Evolutionary conservation across 2,888 invertebrate species (phyloP).

Genomic region (Cephus spinipes): DNA sequence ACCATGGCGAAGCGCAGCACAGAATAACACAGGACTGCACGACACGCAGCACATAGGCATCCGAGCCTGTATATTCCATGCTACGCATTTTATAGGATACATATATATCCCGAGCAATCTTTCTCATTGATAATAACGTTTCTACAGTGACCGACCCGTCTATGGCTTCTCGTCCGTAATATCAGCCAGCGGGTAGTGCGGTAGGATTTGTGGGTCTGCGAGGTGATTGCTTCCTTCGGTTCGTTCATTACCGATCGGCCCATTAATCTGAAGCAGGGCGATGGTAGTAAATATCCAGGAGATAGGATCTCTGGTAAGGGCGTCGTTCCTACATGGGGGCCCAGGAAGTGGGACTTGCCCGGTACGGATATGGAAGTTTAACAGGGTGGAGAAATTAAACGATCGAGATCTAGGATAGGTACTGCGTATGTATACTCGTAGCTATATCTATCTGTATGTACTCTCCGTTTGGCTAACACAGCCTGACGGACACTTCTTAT

Average conservation of each 20-base stretch:
- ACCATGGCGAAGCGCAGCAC: not conserved
- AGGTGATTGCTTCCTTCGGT: conserved; percentile 45
- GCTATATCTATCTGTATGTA: not conserved
- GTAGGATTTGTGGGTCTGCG: conserved; percentile 48
- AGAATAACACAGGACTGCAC: not conserved
- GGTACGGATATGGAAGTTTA: not conserved
- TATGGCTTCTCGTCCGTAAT: not conserved
- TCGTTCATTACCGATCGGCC: conserved; percentile 61
- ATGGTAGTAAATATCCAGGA: conserved; percentile 10
- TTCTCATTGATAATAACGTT: conserved; percentile 45
- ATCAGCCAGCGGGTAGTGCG: conserved; percentile 7
- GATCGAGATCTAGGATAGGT: not conserved
- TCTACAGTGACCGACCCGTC: not conserved
- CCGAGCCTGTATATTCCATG: not conserved
- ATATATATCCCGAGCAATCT: not conserved
- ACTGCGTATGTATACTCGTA: not conserved
- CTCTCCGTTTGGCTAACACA: not conserved
- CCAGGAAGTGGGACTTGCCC: not conserved
- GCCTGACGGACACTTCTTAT: not conserved
- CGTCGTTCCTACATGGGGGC: not conserved
- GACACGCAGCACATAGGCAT: not conserved
- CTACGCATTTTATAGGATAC: not conserved
- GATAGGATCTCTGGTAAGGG: conserved; percentile 2
- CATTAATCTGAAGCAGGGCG: conserved; percentile 52
- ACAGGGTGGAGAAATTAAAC: not conserved